Percentiles rank a stretch among this genome's conserved stretches.
Conservation (phyloP, 1,140 invertebrate genomes). For the Patella vulgata region DNA sequence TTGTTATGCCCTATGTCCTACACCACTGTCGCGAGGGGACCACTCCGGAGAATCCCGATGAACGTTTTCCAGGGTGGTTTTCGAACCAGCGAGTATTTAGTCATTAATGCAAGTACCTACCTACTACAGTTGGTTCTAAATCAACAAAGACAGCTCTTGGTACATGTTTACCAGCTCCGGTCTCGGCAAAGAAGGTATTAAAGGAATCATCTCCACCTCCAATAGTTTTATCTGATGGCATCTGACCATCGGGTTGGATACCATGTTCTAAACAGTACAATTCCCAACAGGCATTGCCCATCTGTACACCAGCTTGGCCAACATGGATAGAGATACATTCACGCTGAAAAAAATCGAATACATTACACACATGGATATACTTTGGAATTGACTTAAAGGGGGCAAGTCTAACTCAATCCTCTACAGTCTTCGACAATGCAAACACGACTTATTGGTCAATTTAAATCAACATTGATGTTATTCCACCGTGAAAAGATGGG, state of each 20-base stretch:
- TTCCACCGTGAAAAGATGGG: no score
- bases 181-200: constrained; percentile 91
- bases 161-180: constrained; percentile 79
- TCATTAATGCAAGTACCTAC: constrained; percentile 36
- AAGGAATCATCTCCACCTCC: constrained; percentile 83
- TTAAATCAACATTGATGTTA: no score
- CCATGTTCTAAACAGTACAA: constrained; percentile 89
- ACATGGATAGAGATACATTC: constrained; percentile 89
- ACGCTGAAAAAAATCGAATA: constrained; percentile 47
- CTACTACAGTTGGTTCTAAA: constrained; percentile 82
- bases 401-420: no score
- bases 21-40: no score
- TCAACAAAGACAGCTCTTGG: constrained; percentile 84
- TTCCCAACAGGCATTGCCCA: constrained; percentile 73
- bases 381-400: no score
- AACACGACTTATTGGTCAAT: no score
- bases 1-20: no score
- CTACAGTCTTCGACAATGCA: no score
- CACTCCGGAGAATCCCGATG: no score
- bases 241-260: constrained; percentile 84
- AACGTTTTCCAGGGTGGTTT: no score
- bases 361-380: no score
- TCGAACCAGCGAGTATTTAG: no score
- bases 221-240: constrained; percentile 52
- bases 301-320: constrained; percentile 88